phyloP scores from a whole-genome alignment of 2,113 vertebrate species.

The Lipotes vexillifer region DNA sequence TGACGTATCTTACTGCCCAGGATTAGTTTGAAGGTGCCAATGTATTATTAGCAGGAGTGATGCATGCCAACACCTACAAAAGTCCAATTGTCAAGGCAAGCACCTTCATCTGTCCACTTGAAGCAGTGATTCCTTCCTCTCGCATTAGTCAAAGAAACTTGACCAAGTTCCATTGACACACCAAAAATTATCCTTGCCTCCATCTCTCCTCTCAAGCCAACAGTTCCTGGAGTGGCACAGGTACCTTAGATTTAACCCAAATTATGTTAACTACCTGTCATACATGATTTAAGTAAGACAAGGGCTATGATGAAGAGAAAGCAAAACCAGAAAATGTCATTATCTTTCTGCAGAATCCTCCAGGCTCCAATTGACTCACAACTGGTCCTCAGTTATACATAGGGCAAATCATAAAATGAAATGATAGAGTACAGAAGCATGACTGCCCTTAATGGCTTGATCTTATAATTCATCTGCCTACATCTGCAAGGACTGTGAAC shows the following conservation, averaged over 20 bases:
- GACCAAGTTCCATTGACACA: not conserved
- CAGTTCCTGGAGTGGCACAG: not conserved
- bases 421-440: not conserved
- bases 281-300: not conserved
- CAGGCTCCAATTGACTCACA: not conserved
- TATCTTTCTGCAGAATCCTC: not conserved
- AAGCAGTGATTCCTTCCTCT: not conserved
- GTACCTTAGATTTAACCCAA: not conserved
- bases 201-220: not conserved
- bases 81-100: not conserved
- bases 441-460: not conserved
- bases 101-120: not conserved
- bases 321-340: not conserved
- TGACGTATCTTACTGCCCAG: not conserved
- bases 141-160: not conserved
- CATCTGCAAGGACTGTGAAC: not conserved
- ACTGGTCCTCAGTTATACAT: not conserved
- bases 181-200: not conserved
- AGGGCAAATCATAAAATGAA: not conserved
- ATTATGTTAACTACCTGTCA: not conserved
- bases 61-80: not conserved
- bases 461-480: not conserved
- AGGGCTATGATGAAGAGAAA: not conserved
- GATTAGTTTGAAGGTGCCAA: not conserved
- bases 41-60: not conserved